Base-by-base conservation (phyloP, 2,113 vertebrate genomes). In the Aleadryas rufinucha region DNA sequence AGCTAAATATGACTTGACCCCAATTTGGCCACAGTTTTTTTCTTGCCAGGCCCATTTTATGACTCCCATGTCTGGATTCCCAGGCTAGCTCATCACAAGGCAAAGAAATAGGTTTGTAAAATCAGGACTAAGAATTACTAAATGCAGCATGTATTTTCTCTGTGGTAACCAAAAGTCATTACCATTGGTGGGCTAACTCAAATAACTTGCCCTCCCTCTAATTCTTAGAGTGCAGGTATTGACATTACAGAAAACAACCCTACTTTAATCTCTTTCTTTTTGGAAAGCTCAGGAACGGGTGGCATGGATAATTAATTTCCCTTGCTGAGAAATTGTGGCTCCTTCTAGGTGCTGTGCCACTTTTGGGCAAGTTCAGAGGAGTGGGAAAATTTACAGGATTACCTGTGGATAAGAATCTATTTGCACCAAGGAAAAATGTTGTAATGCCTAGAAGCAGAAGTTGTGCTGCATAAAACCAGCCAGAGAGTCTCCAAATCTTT, bases 181-280 rank as follows among this genome's bases (percentile, higher is more conserved):
- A 81, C 35, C 42, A 56, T 65, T 84, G 84, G 64, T 90, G 53
- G 63, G 63, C 88, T 91, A 89, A 93, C 82, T 87, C 87, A 95
- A 95, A 94, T 96, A 94, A 95, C 75, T 93, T 97, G 90, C 54
- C 89, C 41, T 96, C 70, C 42, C 42, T 96, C 95, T 96, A 92
- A 91, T 93, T 96, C 56, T 92, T 94, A 64, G 47, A 96, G 59
- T 90, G 90, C 57, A 97, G 77, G 72, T 97, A 91, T 90, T 95
- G 91, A 92, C 88, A 91, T 93, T 89, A 97, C 42, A 87, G 77
- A 95, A 96, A 93, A 89, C 54, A 94, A 63, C 45, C 44, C 11
- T 85, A 80, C 66, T 96, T 95, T 97, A 27, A 39, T 89, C 93
- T 82, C n/a, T 70, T 87, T 76, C 52, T 75, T 59, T 76, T 75